Evolutionary conservation across 2,113 vertebrate species (phyloP), one percentile per base, ranked within the genome.

Genomic region (Australoheros scitulus): DNA sequence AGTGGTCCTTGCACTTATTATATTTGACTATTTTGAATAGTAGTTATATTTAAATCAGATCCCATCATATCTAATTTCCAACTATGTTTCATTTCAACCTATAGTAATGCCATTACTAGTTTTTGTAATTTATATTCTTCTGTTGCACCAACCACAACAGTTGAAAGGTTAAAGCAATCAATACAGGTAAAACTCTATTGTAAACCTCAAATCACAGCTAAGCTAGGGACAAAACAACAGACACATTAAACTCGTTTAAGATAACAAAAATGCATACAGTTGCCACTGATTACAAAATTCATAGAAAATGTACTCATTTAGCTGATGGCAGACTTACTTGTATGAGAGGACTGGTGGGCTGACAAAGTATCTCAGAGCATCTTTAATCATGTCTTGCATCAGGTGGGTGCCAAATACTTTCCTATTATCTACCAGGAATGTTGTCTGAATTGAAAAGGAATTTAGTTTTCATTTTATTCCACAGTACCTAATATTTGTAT

Each of bases 371-470:
- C 98, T 96, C 80, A 99, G 94, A 32, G 98, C 98, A 90, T 99
- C 98, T 96, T 99, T 99, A 77, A 99, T 97, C 97, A 99, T 99
- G 88, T 99, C 98, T 93, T 99, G 98, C 97, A 99, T 99, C 88
- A 99, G 95, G 79, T 99, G 98, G 61, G 97, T 98, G 80, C 98
- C 98, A 91, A 99, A 99, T 58, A 99, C 98, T 84, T 99, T 99
- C 92, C 97, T 99, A 88, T 98, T 99, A 94, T 99, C 98, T 29
- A 99, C 98, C 76, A 99, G 94, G 92, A 99, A 99, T 36, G 98
- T 98, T 5, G 97, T 98, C 98, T 99, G 91, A 79, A 96, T 93
- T 64, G n/a, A 83, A 77, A 87, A 22, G 9, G 65, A 79, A 3
- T 34, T 80, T 26, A 52, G 22, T 17, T 84, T 29, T 76, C 2